phyloP scores from a whole-genome alignment of 2,797 vertebrate genomes.

The Taeniopygia guttata region DNA sequence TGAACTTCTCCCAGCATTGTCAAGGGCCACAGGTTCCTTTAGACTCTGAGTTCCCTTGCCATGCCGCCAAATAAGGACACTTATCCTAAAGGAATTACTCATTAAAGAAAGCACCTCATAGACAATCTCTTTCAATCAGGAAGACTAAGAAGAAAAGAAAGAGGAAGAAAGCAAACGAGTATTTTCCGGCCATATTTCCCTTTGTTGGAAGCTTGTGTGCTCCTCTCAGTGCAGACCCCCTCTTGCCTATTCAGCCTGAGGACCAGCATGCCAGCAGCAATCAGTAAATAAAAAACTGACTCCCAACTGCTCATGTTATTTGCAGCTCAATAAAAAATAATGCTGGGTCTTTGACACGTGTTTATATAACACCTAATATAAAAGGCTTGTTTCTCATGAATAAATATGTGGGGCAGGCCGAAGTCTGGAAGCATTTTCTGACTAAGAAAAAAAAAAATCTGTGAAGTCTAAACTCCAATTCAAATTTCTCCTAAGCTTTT shows the following conservation, averaged over 20 bases:
- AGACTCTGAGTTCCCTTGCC: neutral
- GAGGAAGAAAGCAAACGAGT: neutral
- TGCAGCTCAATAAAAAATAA: constrained; percentile 45
- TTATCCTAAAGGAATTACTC: neutral
- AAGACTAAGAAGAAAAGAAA: neutral
- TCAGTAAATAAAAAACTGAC: constrained; percentile 5
- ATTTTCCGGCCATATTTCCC: neutral
- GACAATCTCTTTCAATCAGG: neutral
- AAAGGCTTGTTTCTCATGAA: constrained; percentile 31
- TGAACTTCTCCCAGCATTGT: neutral
- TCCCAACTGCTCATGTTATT: constrained; percentile 20
- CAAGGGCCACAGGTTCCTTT: neutral
- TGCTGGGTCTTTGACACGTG: constrained; percentile 23
- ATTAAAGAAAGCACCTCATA: neutral
- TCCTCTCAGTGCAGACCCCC: neutral
- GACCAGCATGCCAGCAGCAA: neutral
- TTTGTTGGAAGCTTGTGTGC: neutral
- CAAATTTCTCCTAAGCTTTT: neutral
- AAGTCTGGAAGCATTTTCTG: constrained; percentile 22
- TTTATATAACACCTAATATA: constrained; percentile 51
- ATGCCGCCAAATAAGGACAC: neutral
- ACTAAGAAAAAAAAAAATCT: constrained; percentile 33
- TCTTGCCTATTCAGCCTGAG: neutral
- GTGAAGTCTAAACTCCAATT: constrained; percentile 3
- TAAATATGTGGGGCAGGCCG: neutral